Conservation (phyloP, 1,140 invertebrate genomes). For the Bradysia coprophila region DNA sequence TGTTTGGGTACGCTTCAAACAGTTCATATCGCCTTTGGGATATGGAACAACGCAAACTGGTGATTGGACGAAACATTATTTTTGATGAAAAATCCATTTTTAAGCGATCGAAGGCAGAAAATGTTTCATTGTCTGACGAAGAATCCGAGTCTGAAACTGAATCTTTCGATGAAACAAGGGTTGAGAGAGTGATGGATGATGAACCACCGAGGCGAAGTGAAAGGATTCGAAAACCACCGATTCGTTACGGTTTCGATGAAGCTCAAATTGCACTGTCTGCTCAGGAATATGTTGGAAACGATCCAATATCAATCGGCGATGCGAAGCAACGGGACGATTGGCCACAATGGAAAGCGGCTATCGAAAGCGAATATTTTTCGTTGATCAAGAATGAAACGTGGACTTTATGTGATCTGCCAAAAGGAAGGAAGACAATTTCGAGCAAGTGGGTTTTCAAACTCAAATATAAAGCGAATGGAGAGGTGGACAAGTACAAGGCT, state of each 20-base stretch:
- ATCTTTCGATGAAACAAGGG: neutral
- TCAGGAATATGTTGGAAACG: neutral
- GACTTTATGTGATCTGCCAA: conserved; percentile 3
- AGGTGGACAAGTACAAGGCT: conserved; percentile 16
- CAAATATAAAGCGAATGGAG: conserved; percentile 7
- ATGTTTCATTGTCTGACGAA: neutral
- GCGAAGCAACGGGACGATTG: conserved; percentile 4
- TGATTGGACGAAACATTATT: too few relatives aligned
- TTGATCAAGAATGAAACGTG: conserved; percentile 10
- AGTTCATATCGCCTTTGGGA: too few relatives aligned
- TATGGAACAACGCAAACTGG: too few relatives aligned
- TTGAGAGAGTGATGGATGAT: neutral
- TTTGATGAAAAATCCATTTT: too few relatives aligned
- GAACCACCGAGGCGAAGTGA: too few relatives aligned
- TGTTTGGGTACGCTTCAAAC: too few relatives aligned
- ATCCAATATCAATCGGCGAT: neutral
- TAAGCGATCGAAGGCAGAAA: too few relatives aligned
- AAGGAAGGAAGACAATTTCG: conserved; percentile 1
- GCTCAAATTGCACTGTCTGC: neutral
- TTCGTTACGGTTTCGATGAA: too few relatives aligned
- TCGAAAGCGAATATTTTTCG: conserved; percentile 10
- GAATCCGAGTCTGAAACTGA: neutral
- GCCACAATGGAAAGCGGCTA: conserved; percentile 5
- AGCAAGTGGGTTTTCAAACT: conserved; percentile 11
- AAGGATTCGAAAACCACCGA: too few relatives aligned